Base-by-base conservation (phyloP, 2,797 vertebrate species). In the Tadarida brasiliensis region DNA sequence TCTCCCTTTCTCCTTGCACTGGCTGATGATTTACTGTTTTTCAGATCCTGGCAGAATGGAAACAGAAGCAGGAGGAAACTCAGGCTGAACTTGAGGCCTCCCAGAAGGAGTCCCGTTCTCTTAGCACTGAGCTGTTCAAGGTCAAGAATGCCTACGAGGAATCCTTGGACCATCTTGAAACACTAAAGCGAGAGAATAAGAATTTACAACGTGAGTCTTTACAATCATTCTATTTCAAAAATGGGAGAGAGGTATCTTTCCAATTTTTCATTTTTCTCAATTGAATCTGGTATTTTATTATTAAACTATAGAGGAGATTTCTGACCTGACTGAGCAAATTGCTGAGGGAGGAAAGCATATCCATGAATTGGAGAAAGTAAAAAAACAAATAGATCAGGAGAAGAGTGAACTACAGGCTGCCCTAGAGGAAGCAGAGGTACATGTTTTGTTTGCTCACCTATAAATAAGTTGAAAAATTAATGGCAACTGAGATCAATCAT, bases 81-180 rank as follows among this genome's bases (percentile, higher is more conserved):
- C 99, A 99, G 94, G 98, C 99, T 83, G 99, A 99, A 96, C 98
- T 99, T 71, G 99, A 99, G 73, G 99, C 98, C 92, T 89, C 99
- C 39, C 99, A 98, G 96, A 99, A 99, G 94, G 99, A 99, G 85
- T 97, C 99, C 82, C 99, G 99, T 0, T 98, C 99, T 26, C 97
- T 99, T 15, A 99, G 99, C 96, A 99, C 99, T 0, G 99, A 99
- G 91, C 96, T 99, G 63, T 99, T 99, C 95, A 99, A 99, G 91
- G 97, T 99, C 97, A 99, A 99, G 96, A 99, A 99, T 44, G 99
- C 99, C 7, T 99, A 99, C 30, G 99, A 99, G 96, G 99, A 99
- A 97, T 84, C 98, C 91, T 95, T 99, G 97, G 99, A 99, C 51
- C 99, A 99, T 0, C 98, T 99, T 93, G 99, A 99, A 97, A 99